A percentile compares a stretch with the other conserved stretches of the same genome.
These are phyloP conservation scores for Malurus elegans DNA, from an alignment of 2,113 vertebrate species.

Conservation along the genomic window DNA sequence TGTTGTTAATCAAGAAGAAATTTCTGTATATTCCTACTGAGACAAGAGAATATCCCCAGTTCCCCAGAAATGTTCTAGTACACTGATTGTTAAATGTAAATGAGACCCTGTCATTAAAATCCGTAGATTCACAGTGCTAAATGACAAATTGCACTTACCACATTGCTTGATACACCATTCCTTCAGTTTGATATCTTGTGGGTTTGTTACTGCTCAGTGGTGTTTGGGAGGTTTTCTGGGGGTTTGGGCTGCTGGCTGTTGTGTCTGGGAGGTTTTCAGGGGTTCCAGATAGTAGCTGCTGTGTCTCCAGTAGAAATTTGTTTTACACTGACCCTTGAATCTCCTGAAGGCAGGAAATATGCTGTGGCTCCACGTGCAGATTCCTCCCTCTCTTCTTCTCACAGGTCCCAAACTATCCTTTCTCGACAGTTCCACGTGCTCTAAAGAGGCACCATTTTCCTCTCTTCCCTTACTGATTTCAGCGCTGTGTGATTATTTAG, in stretches of 20 bases:
- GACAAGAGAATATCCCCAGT: slow-evolving; percentile 58
- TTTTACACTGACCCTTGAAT: neutral
- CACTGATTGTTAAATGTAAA: slow-evolving; percentile 71
- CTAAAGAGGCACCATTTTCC: neutral
- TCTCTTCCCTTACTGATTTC: neutral
- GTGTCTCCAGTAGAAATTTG: neutral
- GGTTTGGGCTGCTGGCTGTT: neutral
- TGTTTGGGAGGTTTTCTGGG: neutral
- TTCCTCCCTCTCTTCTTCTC: neutral
- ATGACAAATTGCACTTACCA: slow-evolving; percentile 66
- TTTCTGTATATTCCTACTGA: slow-evolving; percentile 55
- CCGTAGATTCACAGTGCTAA: slow-evolving; percentile 63
- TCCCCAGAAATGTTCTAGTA: slow-evolving; percentile 59
- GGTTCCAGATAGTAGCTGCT: neutral
- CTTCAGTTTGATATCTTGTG: slow-evolving; percentile 22
- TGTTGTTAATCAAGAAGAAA: slow-evolving; percentile 49
- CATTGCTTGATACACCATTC: slow-evolving; percentile 31
- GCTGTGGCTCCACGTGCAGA: too few relatives aligned
- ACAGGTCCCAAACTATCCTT: accelerated
- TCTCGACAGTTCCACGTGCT: neutral
- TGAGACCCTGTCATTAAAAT: slow-evolving; percentile 73
- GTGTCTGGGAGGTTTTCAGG: neutral
- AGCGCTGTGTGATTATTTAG: neutral
- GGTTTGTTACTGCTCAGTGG: neutral
- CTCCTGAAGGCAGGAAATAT: neutral